These are phyloP conservation scores for Porites rus DNA, from an alignment of 92 coral and sea anemone genomes.

Conservation along the genomic window DNA sequence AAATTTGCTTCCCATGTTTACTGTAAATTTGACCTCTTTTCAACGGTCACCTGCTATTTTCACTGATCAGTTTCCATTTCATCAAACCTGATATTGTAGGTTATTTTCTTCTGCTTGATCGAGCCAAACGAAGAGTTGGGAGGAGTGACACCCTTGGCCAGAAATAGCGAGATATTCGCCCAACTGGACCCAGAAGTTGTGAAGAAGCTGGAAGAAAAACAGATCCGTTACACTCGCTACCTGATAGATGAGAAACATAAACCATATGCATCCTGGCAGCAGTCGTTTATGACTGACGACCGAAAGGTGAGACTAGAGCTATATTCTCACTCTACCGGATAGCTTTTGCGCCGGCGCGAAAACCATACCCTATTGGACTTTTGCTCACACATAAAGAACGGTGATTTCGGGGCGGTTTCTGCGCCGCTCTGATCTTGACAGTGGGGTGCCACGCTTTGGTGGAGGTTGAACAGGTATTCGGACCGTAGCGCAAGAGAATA, in stretches of 20 bases:
- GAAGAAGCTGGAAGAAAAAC: conserved; percentile 59
- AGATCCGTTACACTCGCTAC: conserved; percentile 79
- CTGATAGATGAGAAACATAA: conserved; percentile 63
- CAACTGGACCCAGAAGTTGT: conserved; percentile 77
- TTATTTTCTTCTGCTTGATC: conserved; percentile 75
- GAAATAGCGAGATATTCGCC: conserved; percentile 75
- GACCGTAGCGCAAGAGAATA: too few species aligned
- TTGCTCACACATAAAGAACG: too few species aligned
- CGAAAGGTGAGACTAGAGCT: conserved; percentile 49
- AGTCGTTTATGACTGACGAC: conserved; percentile 74
- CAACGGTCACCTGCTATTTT: too few species aligned
- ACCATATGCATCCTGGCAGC: conserved; percentile 86
- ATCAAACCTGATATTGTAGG: conserved; percentile 31
- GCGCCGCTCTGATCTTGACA: too few species aligned
- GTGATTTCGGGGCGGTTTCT: too few species aligned
- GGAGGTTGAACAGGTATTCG: too few species aligned
- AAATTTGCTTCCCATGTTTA: background rate
- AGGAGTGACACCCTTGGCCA: conserved; percentile 82
- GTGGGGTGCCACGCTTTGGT: too few species aligned
- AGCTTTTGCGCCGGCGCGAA: too few species aligned
- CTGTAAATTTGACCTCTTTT: too few species aligned
- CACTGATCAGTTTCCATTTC: too few species aligned
- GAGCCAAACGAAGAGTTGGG: conserved; percentile 81
- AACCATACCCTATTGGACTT: too few species aligned
- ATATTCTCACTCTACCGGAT: too few species aligned